Conservation (phyloP, 2,888 invertebrate genomes). For the Tipula helvola region DNA sequence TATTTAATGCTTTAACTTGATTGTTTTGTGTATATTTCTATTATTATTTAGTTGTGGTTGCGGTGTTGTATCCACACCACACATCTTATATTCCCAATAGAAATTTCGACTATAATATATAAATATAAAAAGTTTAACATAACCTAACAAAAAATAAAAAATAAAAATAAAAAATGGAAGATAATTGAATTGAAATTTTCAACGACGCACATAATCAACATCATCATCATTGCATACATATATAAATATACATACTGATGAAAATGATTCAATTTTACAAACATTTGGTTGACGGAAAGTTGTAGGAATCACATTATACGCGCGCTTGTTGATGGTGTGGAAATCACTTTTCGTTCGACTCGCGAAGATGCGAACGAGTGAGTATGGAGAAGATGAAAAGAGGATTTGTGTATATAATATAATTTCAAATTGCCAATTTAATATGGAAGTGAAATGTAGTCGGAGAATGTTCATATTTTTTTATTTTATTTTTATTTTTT, state of each 20-base stretch:
- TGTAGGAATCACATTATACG: neutral
- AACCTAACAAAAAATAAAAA: neutral
- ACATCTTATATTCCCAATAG: neutral
- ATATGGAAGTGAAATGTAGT: conserved; percentile 8
- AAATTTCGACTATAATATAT: neutral
- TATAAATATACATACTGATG: neutral
- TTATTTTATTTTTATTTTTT: neutral
- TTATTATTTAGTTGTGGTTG: neutral
- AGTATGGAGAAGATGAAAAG: neutral
- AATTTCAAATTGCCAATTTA: conserved; percentile 9
- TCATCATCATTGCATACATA: neutral
- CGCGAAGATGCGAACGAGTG: neutral
- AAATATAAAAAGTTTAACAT: neutral
- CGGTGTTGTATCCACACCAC: neutral
- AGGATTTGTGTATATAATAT: neutral
- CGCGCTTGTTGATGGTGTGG: neutral
- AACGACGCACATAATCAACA: neutral
- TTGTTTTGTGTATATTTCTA: neutral
- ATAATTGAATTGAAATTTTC: neutral
- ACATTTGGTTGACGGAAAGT: neutral
- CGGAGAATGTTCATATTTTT: neutral
- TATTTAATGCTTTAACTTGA: neutral
- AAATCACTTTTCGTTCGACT: neutral
- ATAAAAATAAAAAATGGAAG: neutral
- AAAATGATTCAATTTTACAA: neutral